Evolutionary conservation across 2,888 invertebrate genomes (phyloP), one percentile per base, ranked within the genome.

Genomic region (Hedychridium roseum): DNA sequence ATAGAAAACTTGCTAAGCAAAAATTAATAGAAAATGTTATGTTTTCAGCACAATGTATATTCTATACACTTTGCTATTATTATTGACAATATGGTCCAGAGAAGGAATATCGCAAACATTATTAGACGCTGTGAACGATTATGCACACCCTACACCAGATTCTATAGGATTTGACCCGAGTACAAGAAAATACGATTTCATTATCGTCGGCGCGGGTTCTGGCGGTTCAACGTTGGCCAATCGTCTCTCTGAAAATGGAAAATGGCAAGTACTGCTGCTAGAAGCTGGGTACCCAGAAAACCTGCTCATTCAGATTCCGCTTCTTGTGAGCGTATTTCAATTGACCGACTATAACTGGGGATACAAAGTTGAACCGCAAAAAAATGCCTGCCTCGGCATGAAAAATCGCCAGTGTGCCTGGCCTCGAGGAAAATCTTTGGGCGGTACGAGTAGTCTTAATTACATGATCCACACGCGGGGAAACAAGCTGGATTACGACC

Each of bases 331-430:
- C 7, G 83, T 83, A 56, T 80, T 86, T 28, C 85, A 85, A 54
- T 71, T 84, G 20, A 84, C 86, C 0, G 83, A 84, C 31, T 86
- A 86, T 65, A 85, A 89, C 56, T 91, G 90, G 90, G 85, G 85
- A 35, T 90, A 88, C 74, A 83, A 83, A 34, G 86, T 88, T 53
- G 85, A 86, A 60, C 85, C 84, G 0, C 88, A 89, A 62, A 79
- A 81, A 1, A 80, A 80, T 12, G 83, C 86, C 1, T 89, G 89
- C 49, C 75, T 82, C 9, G 84, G 90, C 3, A 88, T 91, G 82
- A 86, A 87, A 57, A 86, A 89, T 57, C 83, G 84, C 57, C 86
- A 87, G 51, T 91, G 91, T 73, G 86, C 88, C 61, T 91, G 88
- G 87, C 91, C 92, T 0, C 57, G 67, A 30, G 78, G 78, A 7